Percentiles rank a stretch among this genome's conserved stretches.
phyloP scores from a whole-genome alignment of 2,888 invertebrate genomes.

The Polydrusus tereticollis region DNA sequence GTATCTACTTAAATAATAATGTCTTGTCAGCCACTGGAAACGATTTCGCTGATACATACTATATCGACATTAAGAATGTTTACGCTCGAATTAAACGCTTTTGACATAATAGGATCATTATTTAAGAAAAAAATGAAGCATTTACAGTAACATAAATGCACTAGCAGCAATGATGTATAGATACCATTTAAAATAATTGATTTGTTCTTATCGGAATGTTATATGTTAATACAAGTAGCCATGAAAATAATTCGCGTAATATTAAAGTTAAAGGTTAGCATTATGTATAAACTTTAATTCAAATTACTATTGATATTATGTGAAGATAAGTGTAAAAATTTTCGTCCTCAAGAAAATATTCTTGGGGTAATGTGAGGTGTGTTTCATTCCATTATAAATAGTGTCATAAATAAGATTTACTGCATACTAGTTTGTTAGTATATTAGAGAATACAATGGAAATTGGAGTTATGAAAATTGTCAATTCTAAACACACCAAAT shows the following conservation, averaged over 20 bases:
- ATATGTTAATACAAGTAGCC: neutral
- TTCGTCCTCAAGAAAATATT: neutral
- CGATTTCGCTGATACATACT: too few species aligned
- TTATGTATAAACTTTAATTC: neutral
- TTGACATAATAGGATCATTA: neutral
- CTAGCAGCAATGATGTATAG: neutral
- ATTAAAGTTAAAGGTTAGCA: neutral
- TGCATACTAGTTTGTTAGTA: too few species aligned
- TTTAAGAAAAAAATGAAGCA: neutral
- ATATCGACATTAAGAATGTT: too few species aligned
- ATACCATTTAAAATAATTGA: slow-evolving; percentile 1
- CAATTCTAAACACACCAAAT: too few species aligned
- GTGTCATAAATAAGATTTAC: slow-evolving; percentile 3
- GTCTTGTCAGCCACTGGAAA: too few species aligned
- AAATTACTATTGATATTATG: neutral
- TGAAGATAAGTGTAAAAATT: neutral
- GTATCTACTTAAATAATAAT: too few species aligned
- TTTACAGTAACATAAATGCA: neutral
- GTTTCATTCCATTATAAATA: slow-evolving; percentile 12
- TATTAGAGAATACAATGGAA: too few species aligned
- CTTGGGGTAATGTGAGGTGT: slow-evolving; percentile 13
- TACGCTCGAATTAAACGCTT: neutral
- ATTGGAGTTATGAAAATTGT: too few species aligned
- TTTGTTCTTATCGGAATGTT: neutral
- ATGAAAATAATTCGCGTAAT: slow-evolving; percentile 6